A percentile compares a stretch with the other conserved stretches of the same genome.
phyloP scores from a whole-genome alignment of 2,797 vertebrate genomes.

The Cirrhinus molitorella region DNA sequence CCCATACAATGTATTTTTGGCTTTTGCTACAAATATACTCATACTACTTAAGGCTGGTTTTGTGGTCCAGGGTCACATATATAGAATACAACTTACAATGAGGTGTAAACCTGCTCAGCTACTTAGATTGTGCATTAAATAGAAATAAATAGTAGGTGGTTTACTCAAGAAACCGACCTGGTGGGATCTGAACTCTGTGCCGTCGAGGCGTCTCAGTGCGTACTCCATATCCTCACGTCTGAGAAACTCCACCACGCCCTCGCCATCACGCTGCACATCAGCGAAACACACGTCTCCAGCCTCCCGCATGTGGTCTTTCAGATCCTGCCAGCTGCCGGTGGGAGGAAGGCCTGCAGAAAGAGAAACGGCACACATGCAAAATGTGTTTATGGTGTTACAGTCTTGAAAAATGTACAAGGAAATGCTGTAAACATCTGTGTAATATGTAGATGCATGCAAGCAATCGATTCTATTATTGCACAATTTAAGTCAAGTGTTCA shows the following conservation, averaged over 20 bases:
- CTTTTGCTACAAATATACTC: too few species aligned
- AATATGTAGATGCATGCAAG: neutral
- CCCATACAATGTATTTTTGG: too few species aligned
- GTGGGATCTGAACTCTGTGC: slow-evolving; percentile 87
- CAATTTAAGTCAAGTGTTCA: neutral
- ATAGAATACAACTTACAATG: too few species aligned
- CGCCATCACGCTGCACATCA: slow-evolving; percentile 87
- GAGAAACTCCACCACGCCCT: slow-evolving; percentile 89
- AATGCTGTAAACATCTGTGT: neutral
- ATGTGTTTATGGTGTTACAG: neutral
- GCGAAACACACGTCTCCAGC: slow-evolving; percentile 89
- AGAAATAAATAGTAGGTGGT: neutral
- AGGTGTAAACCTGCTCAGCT: too few species aligned
- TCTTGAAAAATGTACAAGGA: neutral
- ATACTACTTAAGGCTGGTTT: neutral
- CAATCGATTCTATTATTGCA: too few species aligned
- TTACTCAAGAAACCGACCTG: slow-evolving; percentile 76
- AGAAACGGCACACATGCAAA: neutral
- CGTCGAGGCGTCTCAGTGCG: slow-evolving; percentile 84
- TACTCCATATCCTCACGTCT: slow-evolving; percentile 91
- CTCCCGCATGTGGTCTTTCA: slow-evolving; percentile 90
- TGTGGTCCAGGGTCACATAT: neutral
- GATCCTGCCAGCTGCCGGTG: slow-evolving; percentile 92
- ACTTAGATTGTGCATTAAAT: neutral
- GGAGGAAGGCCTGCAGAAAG: slow-evolving; percentile 80